These are phyloP conservation scores for Telenomus remus DNA, from an alignment of 1,140 invertebrate genomes.

Conservation along the genomic window DNA sequence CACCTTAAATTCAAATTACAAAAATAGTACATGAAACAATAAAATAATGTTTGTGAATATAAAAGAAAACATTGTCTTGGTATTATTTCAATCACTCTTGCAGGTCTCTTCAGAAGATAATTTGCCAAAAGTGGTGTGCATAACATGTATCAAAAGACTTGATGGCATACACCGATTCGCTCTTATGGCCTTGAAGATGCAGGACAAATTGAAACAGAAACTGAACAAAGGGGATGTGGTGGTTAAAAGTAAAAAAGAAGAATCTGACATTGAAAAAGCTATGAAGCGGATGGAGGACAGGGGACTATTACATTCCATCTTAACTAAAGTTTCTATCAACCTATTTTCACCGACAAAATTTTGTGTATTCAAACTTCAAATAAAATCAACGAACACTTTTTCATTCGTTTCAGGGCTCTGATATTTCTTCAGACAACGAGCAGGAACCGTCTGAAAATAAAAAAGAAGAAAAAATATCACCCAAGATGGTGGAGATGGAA, in stretches of 20 bases:
- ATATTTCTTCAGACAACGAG: slow-evolving; percentile 60
- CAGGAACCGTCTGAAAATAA: slow-evolving; percentile 49
- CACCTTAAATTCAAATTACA: too few relatives aligned
- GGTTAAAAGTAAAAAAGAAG: slow-evolving; percentile 56
- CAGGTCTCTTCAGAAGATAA: slow-evolving; percentile 76
- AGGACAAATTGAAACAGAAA: slow-evolving; percentile 75
- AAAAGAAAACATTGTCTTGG: too few relatives aligned
- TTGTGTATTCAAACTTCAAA: neutral
- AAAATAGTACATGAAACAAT: too few relatives aligned
- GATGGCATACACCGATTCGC: slow-evolving; percentile 77
- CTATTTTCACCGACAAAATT: neutral
- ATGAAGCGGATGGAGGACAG: slow-evolving; percentile 67
- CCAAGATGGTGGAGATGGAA: slow-evolving; percentile 77
- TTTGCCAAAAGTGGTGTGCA: slow-evolving; percentile 78
- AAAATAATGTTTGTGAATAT: too few relatives aligned
- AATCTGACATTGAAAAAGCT: slow-evolving; percentile 58
- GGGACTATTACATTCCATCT: slow-evolving; percentile 76
- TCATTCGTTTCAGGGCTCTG: slow-evolving; percentile 57
- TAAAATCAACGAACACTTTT: neutral
- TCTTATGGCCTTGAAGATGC: slow-evolving; percentile 76
- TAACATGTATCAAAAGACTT: slow-evolving; percentile 75
- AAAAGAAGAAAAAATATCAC: slow-evolving; percentile 61
- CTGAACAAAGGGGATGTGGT: slow-evolving; percentile 56
- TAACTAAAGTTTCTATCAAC: slow-evolving; percentile 72
- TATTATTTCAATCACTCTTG: too few relatives aligned